Base-by-base conservation (phyloP, 2,888 invertebrate genomes). In the Hermodice carunculata region DNA sequence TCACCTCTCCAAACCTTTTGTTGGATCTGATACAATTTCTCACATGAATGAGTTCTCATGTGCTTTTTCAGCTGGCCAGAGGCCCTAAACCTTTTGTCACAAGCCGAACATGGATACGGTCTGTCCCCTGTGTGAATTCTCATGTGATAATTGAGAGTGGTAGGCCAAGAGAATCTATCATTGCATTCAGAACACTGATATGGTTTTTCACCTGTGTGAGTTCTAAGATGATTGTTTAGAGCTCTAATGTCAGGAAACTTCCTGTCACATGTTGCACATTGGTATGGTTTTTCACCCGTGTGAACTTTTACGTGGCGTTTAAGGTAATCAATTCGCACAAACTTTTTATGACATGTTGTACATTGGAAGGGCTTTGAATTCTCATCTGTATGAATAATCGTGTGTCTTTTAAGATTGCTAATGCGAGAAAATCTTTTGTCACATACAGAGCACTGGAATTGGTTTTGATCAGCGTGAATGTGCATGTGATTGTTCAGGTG, bases 201-300 rank as follows among this genome's bases (percentile, higher is more conserved):
- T 8, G 22, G 22, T n/a, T 49, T 49, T 26, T 22, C 8, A n/a
- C 28, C 49, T 8, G 49, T 49, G 26, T 49, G 49, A 8, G 24
- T 49, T 22, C 28, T n/a, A 4, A 24, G 6, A 24, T 49, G 49
- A 14, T 22, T 4, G 4, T 26, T 49, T 8, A 49, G 22, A n/a
- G 26, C 26, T 4, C 8, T 29, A 26, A 26, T 5, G 5, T 5
- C 5, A 26, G 17, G 22, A n/a, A 49, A 49, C 28, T 8, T n/a
- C 28, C 28, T 49, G 14, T n/a, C 49, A 49, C 49, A 49, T 4
- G 5, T 8, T 6, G n/a, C 26, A 49, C 49, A 49, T 4, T 26
- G 26, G 28, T 49, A n/a, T 22, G 49, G 49, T 29, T n/a, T 49
- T 26, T 49, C 49, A 26, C 49, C 49, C 28, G 49, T 24, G 28